phyloP scores from a whole-genome alignment of 2,888 invertebrate species.

The Lordiphosa fenestrarum region DNA sequence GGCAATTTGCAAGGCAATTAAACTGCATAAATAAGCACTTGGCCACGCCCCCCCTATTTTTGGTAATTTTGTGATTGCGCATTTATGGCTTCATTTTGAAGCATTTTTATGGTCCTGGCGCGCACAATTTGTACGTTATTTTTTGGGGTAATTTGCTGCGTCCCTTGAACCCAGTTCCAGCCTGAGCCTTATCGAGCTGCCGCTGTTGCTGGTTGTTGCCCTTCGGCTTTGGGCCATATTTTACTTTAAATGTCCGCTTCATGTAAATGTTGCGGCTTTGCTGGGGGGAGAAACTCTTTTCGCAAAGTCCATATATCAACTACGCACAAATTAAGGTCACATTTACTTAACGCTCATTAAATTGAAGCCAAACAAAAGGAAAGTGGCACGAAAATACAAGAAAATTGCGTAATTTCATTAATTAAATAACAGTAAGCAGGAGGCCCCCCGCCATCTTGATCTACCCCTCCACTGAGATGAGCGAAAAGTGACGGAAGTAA shows the following conservation, averaged over 20 bases:
- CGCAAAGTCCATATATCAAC: conserved; percentile 59
- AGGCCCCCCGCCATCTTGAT: too few relatives aligned
- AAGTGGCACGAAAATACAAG: conserved; percentile 28
- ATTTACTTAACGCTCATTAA: conserved; percentile 46
- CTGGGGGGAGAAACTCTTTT: conserved; percentile 9
- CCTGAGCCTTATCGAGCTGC: conserved; percentile 47
- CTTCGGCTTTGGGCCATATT: conserved; percentile 56
- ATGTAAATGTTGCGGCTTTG: conserved; percentile 61
- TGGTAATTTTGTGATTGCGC: conserved; percentile 75
- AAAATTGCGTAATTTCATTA: conserved; percentile 61
- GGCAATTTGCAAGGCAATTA: conserved; percentile 71
- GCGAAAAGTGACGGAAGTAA: too few relatives aligned
- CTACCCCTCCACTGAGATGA: too few relatives aligned
- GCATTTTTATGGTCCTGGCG: conserved; percentile 62
- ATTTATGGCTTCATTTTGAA: conserved; percentile 74
- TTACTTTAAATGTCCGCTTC: conserved; percentile 69
- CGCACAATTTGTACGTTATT: conserved; percentile 33
- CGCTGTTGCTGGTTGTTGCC: conserved; percentile 17
- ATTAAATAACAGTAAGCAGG: conserved; percentile 54
- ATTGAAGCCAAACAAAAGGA: conserved; percentile 28
- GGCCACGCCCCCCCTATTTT: conserved; percentile 26
- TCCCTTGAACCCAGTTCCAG: conserved; percentile 51
- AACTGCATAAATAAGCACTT: conserved; percentile 73
- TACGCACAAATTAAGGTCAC: conserved; percentile 63
- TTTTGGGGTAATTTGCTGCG: conserved; percentile 64